These are phyloP conservation scores for Lepidurus couesii DNA, from an alignment of 1,140 invertebrate genomes.

Conservation along the genomic window DNA sequence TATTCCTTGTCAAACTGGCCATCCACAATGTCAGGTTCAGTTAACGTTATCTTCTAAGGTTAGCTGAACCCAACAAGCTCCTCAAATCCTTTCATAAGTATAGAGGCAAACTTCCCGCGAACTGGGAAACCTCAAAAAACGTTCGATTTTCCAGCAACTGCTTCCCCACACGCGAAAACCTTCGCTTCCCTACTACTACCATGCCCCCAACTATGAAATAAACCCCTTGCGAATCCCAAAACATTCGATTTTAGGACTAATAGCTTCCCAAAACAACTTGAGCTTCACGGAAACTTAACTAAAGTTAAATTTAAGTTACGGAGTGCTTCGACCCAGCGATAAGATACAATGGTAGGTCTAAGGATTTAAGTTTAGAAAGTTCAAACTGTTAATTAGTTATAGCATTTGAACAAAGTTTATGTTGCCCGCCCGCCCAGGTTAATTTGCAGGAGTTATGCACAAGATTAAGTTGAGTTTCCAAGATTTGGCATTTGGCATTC, in stretches of 20 bases:
- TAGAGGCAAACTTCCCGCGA: neutral
- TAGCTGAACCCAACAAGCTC: neutral
- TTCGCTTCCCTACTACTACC: too few species aligned
- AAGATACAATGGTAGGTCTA: too few species aligned
- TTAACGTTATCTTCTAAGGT: neutral
- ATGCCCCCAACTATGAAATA: too few species aligned
- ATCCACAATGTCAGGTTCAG: neutral
- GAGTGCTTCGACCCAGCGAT: too few species aligned
- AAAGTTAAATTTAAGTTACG: too few species aligned
- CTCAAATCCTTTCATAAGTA: neutral
- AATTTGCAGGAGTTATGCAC: neutral
- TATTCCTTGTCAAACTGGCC: conserved; percentile 3
- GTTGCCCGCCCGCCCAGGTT: neutral
- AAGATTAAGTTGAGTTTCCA: neutral
- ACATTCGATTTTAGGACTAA: too few species aligned
- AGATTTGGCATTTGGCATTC: neutral
- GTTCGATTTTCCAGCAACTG: too few species aligned
- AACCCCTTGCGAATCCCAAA: too few species aligned
- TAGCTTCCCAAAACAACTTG: too few species aligned
- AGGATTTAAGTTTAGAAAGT: too few species aligned
- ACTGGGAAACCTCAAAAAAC: neutral
- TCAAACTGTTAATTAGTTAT: neutral
- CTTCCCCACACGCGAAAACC: too few species aligned
- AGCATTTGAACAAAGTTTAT: neutral
- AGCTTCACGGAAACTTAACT: too few species aligned